Base-by-base conservation (phyloP, 2,113 vertebrate genomes). In the Calidris pygmaea region DNA sequence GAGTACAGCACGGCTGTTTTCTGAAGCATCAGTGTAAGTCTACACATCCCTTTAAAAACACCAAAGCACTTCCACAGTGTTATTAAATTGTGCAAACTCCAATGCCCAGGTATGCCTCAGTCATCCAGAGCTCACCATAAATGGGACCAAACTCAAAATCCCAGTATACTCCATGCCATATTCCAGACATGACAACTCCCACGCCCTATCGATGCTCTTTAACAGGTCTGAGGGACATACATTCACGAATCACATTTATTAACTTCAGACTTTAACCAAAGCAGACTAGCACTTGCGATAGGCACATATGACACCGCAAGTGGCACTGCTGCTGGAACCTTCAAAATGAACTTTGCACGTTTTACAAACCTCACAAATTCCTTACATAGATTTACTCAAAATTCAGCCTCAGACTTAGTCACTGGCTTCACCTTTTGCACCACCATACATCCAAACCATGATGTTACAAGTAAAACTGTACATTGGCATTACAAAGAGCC, bases 381-480 rank as follows among this genome's bases (percentile, higher is more conserved):
- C 29, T 80, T n/a, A 74, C 19, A 55, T 7, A 29, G 26, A 48
- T 37, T 76, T 84, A 78, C 34, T 50, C 17, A 77, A 84, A 80
- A 75, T 26, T 48, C 81, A 73, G 20, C 34, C 35, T 65, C 2
- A 0, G 8, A 58, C 22, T 80, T 66, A 16, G 0, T 3, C 37
- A 27, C 30, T 30, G 56, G 12, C 55, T 70, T 82, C 32, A 63
- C 5, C 43, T 80, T 85, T 20, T 55, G n/a, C 9, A 20, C 22
- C 30, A 24, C 32, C 5, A 5, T 47, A 85, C n/a, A 66, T 37
- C 30, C 30, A 88, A 71, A 47, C 19, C 39, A 20, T 5, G 22
- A 23, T 16, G 17, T 55, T 75, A 66, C 26, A 90, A 76, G 58
- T 34, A 75, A 74, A 14, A 17, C 34, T 22, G 23, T 10, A 43